Base-by-base conservation (phyloP, 2,888 invertebrate species). In the Nymphalis urticae region DNA sequence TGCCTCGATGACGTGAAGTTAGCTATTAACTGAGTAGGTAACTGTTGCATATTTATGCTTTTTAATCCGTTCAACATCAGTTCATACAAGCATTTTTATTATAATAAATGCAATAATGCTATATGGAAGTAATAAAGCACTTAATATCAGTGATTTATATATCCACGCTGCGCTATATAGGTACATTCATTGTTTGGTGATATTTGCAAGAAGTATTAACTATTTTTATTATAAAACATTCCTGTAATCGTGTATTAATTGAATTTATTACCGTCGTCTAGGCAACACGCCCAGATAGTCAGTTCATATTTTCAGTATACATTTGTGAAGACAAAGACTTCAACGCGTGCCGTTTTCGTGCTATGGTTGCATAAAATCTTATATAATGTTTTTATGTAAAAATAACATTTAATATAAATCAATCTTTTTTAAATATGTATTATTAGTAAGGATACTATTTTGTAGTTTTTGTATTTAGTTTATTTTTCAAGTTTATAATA, bases 41-140 rank as follows among this genome's bases (percentile, higher is more conserved):
- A 64, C 66, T 65, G 42, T 71, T 70, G 64, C 54, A 62, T 66
- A 72, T 70, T 66, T 63, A 62, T 66, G 58, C 48, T 62, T 56
- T 66, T 68, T 72, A 68, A 64, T 70, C 50, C 64, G 51, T 68
- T 70, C 64, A 48, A 72, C 60, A 62, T 62, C 58, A 61, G 32
- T 61, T 50, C 62, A 59, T 50, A 60, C 64, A 68, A 61, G 56
- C 56, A 64, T 70, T 70, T 66, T 72, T 72, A 66, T 68, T 62
- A 62, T 62, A 59, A 68, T 48, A 68, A 65, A 68, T 60, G 54
- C 56, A 66, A 69, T 70, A 71, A 68, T 61, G 66, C 64, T 66
- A 71, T 69, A 68, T 75, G 72, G 69, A 75, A 71, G 70, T 69
- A 71, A 75, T 75, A 75, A 73, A 71, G 64, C 50, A 58, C 59